Evolutionary conservation across 2,113 vertebrate species (phyloP).

Genomic region (Scytalopus superciliaris): DNA sequence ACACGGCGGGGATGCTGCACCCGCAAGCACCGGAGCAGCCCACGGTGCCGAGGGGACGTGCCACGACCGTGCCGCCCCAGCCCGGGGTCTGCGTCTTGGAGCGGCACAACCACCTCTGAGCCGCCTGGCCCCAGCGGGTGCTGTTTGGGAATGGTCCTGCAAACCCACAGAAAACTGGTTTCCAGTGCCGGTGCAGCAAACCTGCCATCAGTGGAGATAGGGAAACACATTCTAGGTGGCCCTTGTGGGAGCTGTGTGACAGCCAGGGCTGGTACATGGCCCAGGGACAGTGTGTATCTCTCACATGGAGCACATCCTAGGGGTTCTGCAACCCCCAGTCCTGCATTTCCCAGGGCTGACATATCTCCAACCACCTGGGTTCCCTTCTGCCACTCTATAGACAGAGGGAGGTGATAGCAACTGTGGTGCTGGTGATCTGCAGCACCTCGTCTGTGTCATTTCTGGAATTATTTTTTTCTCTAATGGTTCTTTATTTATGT

Average conservation of each 20-base stretch:
- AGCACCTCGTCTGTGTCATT: neutral
- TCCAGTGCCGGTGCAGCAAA: neutral
- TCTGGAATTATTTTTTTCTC: too few relatives aligned
- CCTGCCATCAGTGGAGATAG: neutral
- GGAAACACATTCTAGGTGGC: neutral
- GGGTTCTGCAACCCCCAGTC: neutral
- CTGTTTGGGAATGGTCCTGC: neutral
- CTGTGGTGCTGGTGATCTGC: neutral
- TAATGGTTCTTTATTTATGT: neutral
- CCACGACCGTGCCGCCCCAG: accelerated
- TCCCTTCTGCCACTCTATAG: neutral
- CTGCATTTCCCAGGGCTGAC: neutral
- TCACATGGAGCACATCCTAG: accelerated
- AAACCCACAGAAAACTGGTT: neutral
- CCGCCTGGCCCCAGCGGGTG: accelerated
- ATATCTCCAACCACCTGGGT: neutral
- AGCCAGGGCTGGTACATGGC: neutral
- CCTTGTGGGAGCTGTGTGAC: neutral
- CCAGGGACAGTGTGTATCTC: accelerated
- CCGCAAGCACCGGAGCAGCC: neutral
- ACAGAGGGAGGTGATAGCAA: neutral
- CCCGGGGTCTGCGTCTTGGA: accelerated
- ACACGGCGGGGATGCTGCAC: neutral
- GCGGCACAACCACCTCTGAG: neutral
- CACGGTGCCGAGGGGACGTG: accelerated